These are phyloP conservation scores for Sebastes schlegelii DNA, from an alignment of 2,113 vertebrate species.

Conservation along the genomic window DNA sequence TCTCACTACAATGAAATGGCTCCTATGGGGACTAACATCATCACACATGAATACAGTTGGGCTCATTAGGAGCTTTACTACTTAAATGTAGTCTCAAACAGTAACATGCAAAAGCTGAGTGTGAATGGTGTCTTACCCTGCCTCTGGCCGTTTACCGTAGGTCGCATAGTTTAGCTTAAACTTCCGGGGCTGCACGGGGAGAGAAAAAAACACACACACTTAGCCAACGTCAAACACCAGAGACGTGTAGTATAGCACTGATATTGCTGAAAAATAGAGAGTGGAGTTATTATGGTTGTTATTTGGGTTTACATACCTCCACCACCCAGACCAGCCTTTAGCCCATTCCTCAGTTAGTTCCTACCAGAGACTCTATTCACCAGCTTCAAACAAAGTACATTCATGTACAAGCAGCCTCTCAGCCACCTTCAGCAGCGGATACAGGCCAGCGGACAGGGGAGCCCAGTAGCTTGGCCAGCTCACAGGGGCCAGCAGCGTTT, in stretches of 20 bases:
- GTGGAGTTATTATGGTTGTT: conserved; percentile 76
- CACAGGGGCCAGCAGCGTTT: conserved; percentile 40
- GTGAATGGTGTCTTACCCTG: conserved; percentile 77
- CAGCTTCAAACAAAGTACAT: conserved; percentile 86
- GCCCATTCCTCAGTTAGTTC: conserved; percentile 85
- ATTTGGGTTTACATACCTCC: conserved; percentile 85
- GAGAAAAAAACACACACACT: conserved; percentile 58
- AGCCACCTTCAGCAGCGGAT: conserved; percentile 79
- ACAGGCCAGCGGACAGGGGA: conserved; percentile 75
- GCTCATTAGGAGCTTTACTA: no score
- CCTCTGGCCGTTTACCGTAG: conserved; percentile 85
- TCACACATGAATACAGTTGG: no score
- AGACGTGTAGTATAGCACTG: conserved; percentile 76
- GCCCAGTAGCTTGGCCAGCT: conserved; percentile 73
- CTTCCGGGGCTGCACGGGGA: conserved; percentile 83
- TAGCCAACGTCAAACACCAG: conserved; percentile 31
- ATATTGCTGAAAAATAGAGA: conserved; percentile 79
- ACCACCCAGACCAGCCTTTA: conserved; percentile 84
- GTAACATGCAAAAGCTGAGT: background rate
- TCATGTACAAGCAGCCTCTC: conserved; percentile 80
- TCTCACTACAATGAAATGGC: no score
- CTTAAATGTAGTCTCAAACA: background rate
- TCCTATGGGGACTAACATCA: no score
- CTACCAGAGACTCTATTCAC: conserved; percentile 86
- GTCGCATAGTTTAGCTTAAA: conserved; percentile 89